phyloP scores from a whole-genome alignment of 2,888 invertebrate genomes.

The Ormyrus nitidulus region DNA sequence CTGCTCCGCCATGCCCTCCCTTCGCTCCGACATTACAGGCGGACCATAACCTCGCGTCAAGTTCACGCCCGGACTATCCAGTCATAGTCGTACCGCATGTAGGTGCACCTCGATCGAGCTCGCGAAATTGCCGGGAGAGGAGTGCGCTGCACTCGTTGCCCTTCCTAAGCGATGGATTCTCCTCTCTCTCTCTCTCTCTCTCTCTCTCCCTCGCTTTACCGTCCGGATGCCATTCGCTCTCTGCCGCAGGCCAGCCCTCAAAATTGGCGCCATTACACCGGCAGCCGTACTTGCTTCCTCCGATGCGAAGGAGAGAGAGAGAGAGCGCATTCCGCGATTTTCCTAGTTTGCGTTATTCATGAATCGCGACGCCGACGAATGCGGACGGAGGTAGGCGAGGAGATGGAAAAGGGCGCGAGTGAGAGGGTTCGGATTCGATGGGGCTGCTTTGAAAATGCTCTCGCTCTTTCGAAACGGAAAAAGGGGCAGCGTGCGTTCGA shows the following conservation, averaged over 20 bases:
- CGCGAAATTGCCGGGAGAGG: slow-evolving; percentile 6
- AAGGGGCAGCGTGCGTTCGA: too few relatives aligned
- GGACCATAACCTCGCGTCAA: neutral
- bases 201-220: neutral
- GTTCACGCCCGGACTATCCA: neutral
- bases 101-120: neutral
- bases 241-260: neutral
- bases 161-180: too few relatives aligned
- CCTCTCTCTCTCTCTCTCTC: slow-evolving; percentile 2
- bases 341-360: slow-evolving; percentile 23
- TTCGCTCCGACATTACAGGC: neutral
- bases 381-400: neutral
- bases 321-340: slow-evolving; percentile 1
- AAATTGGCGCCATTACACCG: neutral
- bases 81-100: neutral
- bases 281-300: neutral
- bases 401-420: neutral
- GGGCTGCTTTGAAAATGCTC: too few relatives aligned
- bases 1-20: too few relatives aligned
- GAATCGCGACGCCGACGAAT: neutral
- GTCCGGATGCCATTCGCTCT: neutral
- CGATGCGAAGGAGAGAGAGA: neutral
- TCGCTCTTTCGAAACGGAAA: too few relatives aligned
- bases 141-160: too few relatives aligned
- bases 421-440: neutral